Conservation (phyloP, 1,140 invertebrate genomes). For the Whitmania pigra region DNA sequence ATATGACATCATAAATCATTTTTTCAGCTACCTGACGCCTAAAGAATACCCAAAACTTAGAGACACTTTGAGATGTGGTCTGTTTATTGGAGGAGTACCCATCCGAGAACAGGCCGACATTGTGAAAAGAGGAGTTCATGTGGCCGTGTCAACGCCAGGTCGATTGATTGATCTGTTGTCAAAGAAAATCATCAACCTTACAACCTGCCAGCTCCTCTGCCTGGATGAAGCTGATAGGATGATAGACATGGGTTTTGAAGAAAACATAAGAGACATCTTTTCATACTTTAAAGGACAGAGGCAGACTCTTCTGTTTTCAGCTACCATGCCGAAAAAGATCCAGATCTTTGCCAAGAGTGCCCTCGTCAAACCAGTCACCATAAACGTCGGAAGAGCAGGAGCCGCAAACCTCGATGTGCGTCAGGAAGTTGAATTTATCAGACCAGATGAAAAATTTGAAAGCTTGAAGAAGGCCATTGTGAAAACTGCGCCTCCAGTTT, state of each 20-base stretch:
- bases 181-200: constrained; percentile 86
- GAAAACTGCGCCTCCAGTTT: constrained; percentile 83
- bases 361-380: constrained; percentile 88
- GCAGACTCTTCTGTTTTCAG: constrained; percentile 92
- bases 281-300: constrained; percentile 95
- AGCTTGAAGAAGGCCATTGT: constrained; percentile 88
- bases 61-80: constrained; percentile 61
- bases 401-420: constrained; percentile 92
- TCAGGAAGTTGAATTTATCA: constrained; percentile 91
- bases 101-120: constrained; percentile 83
- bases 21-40: constrained; percentile 58
- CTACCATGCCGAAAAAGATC: constrained; percentile 99
- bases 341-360: constrained; percentile 94
- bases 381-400: constrained; percentile 95
- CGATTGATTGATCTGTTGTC: constrained; percentile 95
- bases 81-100: constrained; percentile 88
- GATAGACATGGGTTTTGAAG: constrained; percentile 99
- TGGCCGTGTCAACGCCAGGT: constrained; percentile 95
- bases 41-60: constrained; percentile 51
- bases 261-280: constrained; percentile 96
- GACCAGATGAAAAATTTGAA: constrained; percentile 90
- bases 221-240: constrained; percentile 99
- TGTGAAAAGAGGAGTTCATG: constrained; percentile 82
- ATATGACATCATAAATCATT: constrained; percentile 76
- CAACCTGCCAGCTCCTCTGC: constrained; percentile 82